These are phyloP conservation scores for Napeogenes sylphis DNA, from an alignment of 2,888 invertebrate species.

Conservation along the genomic window DNA sequence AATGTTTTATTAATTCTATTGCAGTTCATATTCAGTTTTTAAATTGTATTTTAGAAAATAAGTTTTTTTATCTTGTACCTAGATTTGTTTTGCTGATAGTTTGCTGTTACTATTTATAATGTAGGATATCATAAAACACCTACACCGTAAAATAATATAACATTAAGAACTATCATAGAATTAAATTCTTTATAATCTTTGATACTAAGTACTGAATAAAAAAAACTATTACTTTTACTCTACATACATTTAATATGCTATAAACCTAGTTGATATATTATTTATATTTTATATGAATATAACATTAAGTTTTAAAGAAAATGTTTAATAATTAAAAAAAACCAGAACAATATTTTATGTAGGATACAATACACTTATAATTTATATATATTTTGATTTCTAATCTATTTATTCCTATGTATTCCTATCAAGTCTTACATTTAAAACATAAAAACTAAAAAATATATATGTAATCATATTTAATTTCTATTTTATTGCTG, in stretches of 20 bases:
- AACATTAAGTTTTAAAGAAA: no score
- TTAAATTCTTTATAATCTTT: neutral
- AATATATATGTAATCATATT: slow-evolving; percentile 1
- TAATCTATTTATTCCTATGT: no score
- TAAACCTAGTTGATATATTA: no score
- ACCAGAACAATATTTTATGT: no score
- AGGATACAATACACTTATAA: no score
- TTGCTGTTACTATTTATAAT: neutral
- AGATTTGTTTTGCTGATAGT: neutral
- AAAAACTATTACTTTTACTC: neutral
- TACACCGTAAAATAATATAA: neutral
- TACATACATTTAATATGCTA: neutral
- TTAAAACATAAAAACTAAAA: neutral
- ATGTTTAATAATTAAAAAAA: no score
- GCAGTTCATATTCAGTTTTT: no score
- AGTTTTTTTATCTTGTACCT: neutral
- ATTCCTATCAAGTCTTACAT: neutral
- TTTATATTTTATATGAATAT: no score
- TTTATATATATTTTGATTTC: no score
- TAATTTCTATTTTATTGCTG: slow-evolving; percentile 3
- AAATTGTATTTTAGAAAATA: no score
- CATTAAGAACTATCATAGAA: neutral
- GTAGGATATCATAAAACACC: neutral
- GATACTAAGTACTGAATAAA: neutral
- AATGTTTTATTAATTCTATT: no score